Evolutionary conservation across 2,888 invertebrate genomes (phyloP).

Genomic region (Mermis nigrescens): DNA sequence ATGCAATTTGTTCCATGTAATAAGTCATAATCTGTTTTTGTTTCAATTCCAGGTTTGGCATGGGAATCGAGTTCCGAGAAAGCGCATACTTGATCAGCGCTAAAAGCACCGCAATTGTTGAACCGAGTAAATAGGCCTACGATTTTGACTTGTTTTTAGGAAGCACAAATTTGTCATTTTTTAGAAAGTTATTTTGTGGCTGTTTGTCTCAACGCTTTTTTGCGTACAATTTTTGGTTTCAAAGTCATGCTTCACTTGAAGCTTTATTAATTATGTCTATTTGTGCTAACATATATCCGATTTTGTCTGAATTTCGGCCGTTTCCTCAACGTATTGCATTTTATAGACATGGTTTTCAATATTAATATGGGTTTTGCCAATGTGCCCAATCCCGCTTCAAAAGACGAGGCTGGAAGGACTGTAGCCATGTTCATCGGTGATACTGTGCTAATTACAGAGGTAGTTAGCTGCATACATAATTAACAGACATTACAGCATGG

Average conservation of each 20-base stretch:
- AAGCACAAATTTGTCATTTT: background rate
- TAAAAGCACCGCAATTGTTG: conserved; percentile 57
- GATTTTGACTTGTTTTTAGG: background rate
- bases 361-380: conserved; percentile 75
- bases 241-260: no score
- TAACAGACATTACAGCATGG: no score
- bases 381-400: conserved; percentile 60
- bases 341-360: conserved; percentile 83
- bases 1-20: background rate
- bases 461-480: conserved; percentile 25
- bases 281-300: background rate
- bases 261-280: no score
- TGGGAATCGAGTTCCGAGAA: conserved; percentile 95
- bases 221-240: no score
- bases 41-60: conserved; percentile 51
- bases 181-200: no score
- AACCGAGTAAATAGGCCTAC: conserved; percentile 43
- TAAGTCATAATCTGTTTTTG: background rate
- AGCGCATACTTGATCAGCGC: conserved; percentile 73
- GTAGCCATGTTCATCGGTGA: conserved; percentile 90
- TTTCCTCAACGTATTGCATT: no score
- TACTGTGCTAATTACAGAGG: conserved; percentile 82
- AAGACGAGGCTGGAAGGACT: conserved; percentile 54
- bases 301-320: background rate
- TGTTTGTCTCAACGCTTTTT: no score